These are phyloP conservation scores for Bergia sp. DNA, from an alignment of 92 coral and sea anemone genomes.

Conservation along the genomic window DNA sequence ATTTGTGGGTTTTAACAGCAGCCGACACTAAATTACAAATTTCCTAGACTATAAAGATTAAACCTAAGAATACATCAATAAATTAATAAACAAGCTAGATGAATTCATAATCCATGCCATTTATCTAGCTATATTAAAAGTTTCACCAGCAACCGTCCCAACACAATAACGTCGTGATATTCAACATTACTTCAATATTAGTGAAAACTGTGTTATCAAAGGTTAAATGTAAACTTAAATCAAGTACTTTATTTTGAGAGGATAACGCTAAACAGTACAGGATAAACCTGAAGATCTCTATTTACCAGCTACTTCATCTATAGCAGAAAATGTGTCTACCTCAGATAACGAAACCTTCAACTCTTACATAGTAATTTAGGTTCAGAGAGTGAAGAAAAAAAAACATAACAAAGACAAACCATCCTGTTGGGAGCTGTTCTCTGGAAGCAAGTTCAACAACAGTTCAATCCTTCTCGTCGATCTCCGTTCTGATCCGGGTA, in stretches of 20 bases:
- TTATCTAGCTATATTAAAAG: too few relatives aligned
- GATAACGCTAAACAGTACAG: not conserved
- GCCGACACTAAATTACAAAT: conserved; percentile 15
- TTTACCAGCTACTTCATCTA: not conserved
- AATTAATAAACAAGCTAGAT: too few relatives aligned
- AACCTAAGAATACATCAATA: too few relatives aligned
- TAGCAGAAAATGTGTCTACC: not conserved
- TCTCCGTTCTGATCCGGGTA: conserved; percentile 54
- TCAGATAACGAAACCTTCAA: not conserved
- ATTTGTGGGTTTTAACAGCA: not conserved
- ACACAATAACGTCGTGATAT: too few relatives aligned
- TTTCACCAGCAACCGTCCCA: too few relatives aligned
- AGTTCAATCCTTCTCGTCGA: conserved; percentile 84
- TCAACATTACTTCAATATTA: too few relatives aligned
- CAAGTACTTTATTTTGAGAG: not conserved
- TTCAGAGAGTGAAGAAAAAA: too few relatives aligned
- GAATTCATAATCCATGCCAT: too few relatives aligned
- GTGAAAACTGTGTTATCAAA: too few relatives aligned
- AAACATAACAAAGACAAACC: too few relatives aligned
- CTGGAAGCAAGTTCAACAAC: conserved; percentile 71
- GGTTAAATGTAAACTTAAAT: too few relatives aligned
- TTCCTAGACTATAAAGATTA: not conserved
- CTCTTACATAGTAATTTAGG: not conserved
- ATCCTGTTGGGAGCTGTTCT: conserved; percentile 42
- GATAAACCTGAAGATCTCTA: not conserved